Evolutionary conservation across 2,888 invertebrate species (phyloP).

Genomic region (Cerastis leucographa): DNA sequence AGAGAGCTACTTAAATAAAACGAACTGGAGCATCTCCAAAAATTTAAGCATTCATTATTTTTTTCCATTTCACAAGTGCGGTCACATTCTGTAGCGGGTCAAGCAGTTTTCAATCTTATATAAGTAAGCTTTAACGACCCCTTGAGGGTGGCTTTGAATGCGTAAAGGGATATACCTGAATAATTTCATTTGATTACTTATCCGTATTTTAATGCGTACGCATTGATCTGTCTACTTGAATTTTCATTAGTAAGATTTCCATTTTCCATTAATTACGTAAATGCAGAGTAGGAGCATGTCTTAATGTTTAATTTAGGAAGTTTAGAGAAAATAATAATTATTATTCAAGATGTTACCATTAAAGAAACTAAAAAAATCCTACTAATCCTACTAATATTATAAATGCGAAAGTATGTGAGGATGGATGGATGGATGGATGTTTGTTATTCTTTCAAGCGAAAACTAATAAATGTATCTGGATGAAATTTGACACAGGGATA

Average conservation of each 20-base stretch:
- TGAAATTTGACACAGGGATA: no score
- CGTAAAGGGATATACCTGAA: constrained; percentile 60
- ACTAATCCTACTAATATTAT: no score
- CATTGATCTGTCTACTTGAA: constrained; percentile 37
- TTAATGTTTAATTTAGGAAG: background rate
- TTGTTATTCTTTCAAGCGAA: no score
- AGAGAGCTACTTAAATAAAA: constrained; percentile 71
- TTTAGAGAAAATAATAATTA: background rate
- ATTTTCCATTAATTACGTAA: constrained; percentile 10
- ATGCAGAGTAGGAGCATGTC: constrained; percentile 1
- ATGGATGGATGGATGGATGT: no score
- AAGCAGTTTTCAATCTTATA: constrained; percentile 70
- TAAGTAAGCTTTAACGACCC: constrained; percentile 62
- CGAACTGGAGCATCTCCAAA: constrained; percentile 72
- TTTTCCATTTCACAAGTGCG: constrained; percentile 72
- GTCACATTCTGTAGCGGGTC: constrained; percentile 67
- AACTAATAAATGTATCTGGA: no score
- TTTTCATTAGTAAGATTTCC: constrained; percentile 33
- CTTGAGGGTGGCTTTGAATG: constrained; percentile 56
- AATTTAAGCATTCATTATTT: constrained; percentile 75
- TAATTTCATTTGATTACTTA: constrained; percentile 57
- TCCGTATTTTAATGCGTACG: constrained; percentile 33
- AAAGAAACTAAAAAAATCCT: background rate
- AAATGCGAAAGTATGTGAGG: no score
- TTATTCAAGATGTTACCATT: background rate